phyloP scores from a whole-genome alignment of 2,888 invertebrate genomes.

The Argyra leucocephala region DNA sequence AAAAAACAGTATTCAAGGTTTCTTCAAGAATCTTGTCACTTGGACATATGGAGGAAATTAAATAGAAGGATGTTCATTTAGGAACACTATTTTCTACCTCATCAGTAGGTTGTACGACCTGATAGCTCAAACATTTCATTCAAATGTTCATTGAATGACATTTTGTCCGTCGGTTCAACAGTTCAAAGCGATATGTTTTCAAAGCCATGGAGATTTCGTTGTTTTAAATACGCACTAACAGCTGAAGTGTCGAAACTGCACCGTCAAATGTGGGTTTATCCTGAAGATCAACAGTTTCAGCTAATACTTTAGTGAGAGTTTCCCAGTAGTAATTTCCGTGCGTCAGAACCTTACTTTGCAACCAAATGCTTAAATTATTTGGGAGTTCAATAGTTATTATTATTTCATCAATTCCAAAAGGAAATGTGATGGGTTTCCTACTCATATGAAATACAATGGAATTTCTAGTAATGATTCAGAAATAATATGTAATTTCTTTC shows the following conservation, averaged over 20 bases:
- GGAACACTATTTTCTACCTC: constrained; percentile 17
- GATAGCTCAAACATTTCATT: constrained; percentile 14
- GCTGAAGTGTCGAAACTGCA: constrained; percentile 19
- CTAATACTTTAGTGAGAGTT: constrained; percentile 8
- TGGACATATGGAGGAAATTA: constrained; percentile 15
- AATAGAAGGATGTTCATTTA: background rate
- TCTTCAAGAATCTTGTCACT: constrained; percentile 17
- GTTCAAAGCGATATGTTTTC: constrained; percentile 16
- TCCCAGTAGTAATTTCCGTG: constrained; percentile 25
- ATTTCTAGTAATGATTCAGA: too few species aligned
- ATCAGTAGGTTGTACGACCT: constrained; percentile 17
- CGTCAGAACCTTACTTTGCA: constrained; percentile 11
- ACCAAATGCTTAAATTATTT: constrained; percentile 5
- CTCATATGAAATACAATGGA: too few species aligned
- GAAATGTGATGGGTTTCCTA: too few species aligned
- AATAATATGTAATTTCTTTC: too few species aligned
- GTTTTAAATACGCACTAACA: constrained; percentile 22
- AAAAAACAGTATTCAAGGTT: constrained; percentile 16
- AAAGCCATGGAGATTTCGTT: constrained; percentile 13
- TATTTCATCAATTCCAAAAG: too few species aligned
- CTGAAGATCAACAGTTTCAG: constrained; percentile 11
- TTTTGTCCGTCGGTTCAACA: constrained; percentile 13
- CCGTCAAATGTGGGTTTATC: constrained; percentile 11
- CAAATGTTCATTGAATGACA: constrained; percentile 18
- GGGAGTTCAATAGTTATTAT: too few species aligned